Base-by-base conservation (phyloP, 2,888 invertebrate genomes). In the Melanostoma mellinum region DNA sequence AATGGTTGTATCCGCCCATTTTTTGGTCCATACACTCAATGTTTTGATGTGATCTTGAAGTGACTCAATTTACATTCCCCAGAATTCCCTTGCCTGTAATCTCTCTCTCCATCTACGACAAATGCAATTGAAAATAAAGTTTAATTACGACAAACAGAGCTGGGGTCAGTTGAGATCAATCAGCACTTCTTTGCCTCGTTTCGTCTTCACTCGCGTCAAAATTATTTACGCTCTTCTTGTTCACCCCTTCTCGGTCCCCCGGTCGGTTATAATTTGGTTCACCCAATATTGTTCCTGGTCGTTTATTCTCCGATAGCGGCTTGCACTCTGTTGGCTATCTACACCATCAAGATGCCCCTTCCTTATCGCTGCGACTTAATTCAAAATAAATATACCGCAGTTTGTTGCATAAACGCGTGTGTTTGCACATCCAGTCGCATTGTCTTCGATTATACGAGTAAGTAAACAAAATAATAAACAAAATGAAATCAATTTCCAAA, bases 321-420 rank as follows among this genome's bases (percentile, higher is more conserved):
- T 20, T 20, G 20, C 20, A 20, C 20, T 20, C 20, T 20, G 20
- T 35, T 33, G 33, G 35, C 10, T 48, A 61, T 65, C 50, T 40
- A 20, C 20, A 20, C 20, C 20, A 20, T 35, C 48, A 38, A 55
- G 46, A 48, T 65, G 68, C 53, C 71, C 50, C 36, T 20, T 35
- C 50, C 42, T 63, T 74, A 69, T 61, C 76, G 69, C 42, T 35
- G 20, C 20, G 1, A 20, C 38, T n/a, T 40, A 42, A 69, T 77
- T 71, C 63, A 55, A 77, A 63, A 71, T 48, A 73, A 78, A 79
- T 20, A 20, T 79, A 73, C 55, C 48, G 33, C 56, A 36, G 56
- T n/a, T 48, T 42, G 50, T 79, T 79, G 73, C 63, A 79, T 74
- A 79, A 73, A 74, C 32, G 30, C 65, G 50, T 53, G 48, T 38